Evolutionary conservation across 2,888 invertebrate species (phyloP).

Genomic region (Boloria euphrosyne): DNA sequence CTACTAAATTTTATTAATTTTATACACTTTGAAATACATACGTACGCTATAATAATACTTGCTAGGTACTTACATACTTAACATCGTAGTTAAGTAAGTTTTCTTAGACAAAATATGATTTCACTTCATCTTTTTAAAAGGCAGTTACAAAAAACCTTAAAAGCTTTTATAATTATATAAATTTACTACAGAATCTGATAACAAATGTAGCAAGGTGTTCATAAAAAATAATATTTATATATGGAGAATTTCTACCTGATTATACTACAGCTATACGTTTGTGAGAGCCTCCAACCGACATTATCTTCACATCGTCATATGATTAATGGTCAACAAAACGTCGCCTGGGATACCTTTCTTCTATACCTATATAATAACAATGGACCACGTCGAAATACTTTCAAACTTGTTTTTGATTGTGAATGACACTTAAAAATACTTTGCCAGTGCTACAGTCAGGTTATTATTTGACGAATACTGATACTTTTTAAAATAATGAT

Average conservation of each 20-base stretch:
- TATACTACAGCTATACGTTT: conserved; percentile 39
- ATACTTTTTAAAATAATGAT: conserved; percentile 9
- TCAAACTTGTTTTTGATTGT: conserved; percentile 51
- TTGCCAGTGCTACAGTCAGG: conserved; percentile 5
- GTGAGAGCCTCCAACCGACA: conserved; percentile 56
- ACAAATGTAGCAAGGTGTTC: neutral
- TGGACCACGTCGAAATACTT: conserved; percentile 58
- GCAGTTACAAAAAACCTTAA: neutral
- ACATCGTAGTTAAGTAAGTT: too few species aligned
- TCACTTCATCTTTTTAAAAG: too few species aligned
- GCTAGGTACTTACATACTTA: neutral
- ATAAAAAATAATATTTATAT: conserved; percentile 44
- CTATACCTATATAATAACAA: conserved; percentile 61
- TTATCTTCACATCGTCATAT: conserved; percentile 70
- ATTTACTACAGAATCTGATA: conserved; percentile 4
- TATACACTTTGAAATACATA: neutral
- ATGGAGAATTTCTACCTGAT: conserved; percentile 47
- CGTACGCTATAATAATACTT: conserved; percentile 1
- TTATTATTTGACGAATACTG: conserved; percentile 10
- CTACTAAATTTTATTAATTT: neutral
- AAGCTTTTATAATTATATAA: neutral
- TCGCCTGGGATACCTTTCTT: conserved; percentile 66
- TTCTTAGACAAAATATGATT: too few species aligned
- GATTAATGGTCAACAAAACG: conserved; percentile 72
- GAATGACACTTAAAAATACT: conserved; percentile 33